phyloP scores from a whole-genome alignment of 2,888 invertebrate genomes.

The Drosophila yooni region DNA sequence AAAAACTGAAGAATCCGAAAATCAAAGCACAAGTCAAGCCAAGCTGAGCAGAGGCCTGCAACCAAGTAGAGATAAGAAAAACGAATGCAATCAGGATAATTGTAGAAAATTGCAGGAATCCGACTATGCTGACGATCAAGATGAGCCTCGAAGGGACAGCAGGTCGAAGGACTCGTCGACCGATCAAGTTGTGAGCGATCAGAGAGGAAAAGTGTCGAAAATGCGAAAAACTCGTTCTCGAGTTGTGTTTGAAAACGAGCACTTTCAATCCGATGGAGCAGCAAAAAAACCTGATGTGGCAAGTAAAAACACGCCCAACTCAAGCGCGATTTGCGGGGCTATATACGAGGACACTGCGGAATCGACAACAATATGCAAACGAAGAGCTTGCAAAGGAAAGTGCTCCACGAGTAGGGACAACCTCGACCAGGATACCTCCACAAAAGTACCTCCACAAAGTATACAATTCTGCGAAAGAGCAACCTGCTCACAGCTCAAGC shows the following conservation, averaged over 20 bases:
- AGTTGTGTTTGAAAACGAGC: neutral
- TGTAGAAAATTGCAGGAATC: neutral
- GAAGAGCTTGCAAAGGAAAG: neutral
- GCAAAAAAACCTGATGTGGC: neutral
- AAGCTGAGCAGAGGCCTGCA: neutral
- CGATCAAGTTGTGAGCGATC: neutral
- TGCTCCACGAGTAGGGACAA: neutral
- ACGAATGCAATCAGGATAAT: neutral
- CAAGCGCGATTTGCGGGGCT: fast-evolving
- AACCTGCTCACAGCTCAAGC: neutral
- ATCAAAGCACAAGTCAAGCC: neutral
- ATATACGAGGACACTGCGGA: neutral
- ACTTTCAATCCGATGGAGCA: neutral
- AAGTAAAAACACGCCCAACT: neutral
- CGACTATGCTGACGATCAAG: neutral
- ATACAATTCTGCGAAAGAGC: neutral
- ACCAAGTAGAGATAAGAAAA: neutral
- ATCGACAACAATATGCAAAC: neutral
- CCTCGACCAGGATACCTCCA: neutral
- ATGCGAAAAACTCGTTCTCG: neutral
- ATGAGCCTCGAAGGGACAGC: neutral
- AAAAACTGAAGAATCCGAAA: neutral
- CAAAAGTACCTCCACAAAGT: neutral
- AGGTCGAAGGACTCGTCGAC: neutral
- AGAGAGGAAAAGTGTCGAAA: neutral